Evolutionary conservation across 2,113 vertebrate genomes (phyloP).

Genomic region (Prunella himalayana): DNA sequence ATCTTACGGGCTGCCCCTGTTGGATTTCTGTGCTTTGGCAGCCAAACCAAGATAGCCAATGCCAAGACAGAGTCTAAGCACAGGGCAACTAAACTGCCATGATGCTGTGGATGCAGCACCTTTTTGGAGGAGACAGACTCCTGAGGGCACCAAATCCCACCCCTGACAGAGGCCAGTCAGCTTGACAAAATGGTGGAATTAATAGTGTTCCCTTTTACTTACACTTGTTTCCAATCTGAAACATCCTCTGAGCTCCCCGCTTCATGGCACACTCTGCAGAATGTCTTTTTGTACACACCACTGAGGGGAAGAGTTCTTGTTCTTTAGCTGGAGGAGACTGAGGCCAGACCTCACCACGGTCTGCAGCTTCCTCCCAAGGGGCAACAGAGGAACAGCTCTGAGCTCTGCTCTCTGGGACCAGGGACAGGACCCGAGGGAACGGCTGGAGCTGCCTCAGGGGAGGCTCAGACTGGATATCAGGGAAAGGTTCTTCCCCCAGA

Average conservation of each 20-base stretch:
- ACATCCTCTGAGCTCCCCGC: no score
- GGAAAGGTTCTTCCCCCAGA: neutral
- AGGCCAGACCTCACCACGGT: rapidly evolving
- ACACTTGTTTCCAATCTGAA: neutral
- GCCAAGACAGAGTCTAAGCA: rapidly evolving
- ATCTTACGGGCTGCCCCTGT: rapidly evolving
- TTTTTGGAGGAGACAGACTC: neutral
- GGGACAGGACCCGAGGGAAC: rapidly evolving
- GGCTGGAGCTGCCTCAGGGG: neutral
- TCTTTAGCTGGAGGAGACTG: neutral
- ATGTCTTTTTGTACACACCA: neutral
- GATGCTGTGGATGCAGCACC: neutral
- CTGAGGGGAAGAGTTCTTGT: neutral
- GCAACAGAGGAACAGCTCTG: neutral
- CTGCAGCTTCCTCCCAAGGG: neutral
- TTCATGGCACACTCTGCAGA: neutral
- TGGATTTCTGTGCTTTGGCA: neutral
- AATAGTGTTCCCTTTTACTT: neutral
- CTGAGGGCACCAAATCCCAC: neutral
- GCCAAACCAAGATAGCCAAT: neutral
- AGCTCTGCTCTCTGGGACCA: neutral
- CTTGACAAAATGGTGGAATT: neutral
- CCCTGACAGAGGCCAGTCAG: neutral
- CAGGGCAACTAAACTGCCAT: rapidly evolving
- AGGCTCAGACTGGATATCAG: rapidly evolving